A percentile compares a stretch with the other conserved stretches of the same genome.
These are phyloP conservation scores for Psittacara wagleri DNA, from an alignment of 2,113 vertebrate species.

Conservation along the genomic window DNA sequence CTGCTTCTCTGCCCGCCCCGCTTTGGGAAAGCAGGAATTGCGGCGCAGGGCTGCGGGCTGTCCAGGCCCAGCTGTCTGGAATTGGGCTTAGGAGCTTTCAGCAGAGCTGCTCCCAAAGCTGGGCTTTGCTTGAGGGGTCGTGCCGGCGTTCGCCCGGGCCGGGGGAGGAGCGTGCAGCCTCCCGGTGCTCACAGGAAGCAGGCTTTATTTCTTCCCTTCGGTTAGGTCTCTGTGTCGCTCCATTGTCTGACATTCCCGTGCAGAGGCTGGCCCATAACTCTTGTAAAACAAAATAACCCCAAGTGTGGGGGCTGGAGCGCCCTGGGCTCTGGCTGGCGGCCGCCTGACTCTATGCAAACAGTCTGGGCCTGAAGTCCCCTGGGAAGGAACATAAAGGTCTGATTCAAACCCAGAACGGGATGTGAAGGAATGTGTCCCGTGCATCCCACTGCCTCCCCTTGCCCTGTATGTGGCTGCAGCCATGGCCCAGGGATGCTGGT, in stretches of 20 bases:
- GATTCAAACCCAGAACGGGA: neutral
- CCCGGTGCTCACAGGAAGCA: neutral
- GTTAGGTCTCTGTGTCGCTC: neutral
- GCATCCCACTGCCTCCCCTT: neutral
- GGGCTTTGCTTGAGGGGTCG: accelerated
- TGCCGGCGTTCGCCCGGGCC: accelerated
- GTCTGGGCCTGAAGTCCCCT: neutral
- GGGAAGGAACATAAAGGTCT: conserved; percentile 25
- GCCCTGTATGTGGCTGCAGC: neutral
- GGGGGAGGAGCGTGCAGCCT: neutral
- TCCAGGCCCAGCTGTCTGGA: neutral
- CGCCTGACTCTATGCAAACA: conserved; percentile 33
- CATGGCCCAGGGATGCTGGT: accelerated
- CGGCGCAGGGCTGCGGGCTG: accelerated
- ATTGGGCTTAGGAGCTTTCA: neutral
- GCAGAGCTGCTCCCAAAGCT: neutral
- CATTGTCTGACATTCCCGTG: conserved; percentile 44
- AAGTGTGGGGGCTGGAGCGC: neutral
- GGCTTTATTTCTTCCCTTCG: conserved; percentile 12
- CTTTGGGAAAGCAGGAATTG: neutral
- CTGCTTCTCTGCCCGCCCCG: accelerated
- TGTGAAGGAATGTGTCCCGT: neutral
- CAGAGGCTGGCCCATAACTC: neutral
- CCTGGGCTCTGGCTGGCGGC: neutral
- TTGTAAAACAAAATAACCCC: neutral